phyloP scores from a whole-genome alignment of 2,888 invertebrate species.

The Oxycera nigricornis region DNA sequence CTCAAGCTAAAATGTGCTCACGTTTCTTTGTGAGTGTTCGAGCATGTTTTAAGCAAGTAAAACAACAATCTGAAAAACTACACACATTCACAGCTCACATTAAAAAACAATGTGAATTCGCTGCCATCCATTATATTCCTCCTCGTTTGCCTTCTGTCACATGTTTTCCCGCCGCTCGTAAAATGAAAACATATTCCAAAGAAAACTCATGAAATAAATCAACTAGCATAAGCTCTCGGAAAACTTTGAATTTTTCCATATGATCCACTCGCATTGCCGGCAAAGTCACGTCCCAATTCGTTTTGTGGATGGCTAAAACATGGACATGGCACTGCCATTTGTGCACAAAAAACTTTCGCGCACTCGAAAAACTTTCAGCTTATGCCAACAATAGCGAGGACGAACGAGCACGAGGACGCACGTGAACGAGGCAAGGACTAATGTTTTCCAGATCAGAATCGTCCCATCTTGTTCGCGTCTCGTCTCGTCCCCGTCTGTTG shows the following conservation, averaged over 20 bases:
- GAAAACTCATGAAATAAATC: conserved; percentile 45
- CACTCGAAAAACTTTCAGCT: conserved; percentile 10
- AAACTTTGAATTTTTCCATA: conserved; percentile 44
- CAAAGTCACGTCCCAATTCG: conserved; percentile 41
- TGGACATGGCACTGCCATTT: conserved; percentile 22
- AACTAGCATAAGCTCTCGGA: conserved; percentile 41
- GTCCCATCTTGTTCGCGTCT: background rate
- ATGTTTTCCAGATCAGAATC: background rate
- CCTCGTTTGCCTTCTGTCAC: background rate
- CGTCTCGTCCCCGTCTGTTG: background rate
- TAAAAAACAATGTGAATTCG: too few species aligned
- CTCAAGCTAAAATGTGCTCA: too few species aligned
- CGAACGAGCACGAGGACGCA: background rate
- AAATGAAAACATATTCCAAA: conserved; percentile 32
- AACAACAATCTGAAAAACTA: too few species aligned
- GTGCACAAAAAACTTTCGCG: conserved; percentile 13
- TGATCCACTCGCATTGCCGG: conserved; percentile 18
- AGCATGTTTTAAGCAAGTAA: too few species aligned
- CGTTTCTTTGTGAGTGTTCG: too few species aligned
- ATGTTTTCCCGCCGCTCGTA: conserved; percentile 5
- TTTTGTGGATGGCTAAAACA: conserved; percentile 40
- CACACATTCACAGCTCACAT: too few species aligned
- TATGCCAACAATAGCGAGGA: background rate
- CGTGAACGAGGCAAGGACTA: background rate
- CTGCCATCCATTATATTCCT: too few species aligned